These are phyloP conservation scores for Noturus placidus DNA, from an alignment of 2,113 vertebrate species.

Conservation along the genomic window DNA sequence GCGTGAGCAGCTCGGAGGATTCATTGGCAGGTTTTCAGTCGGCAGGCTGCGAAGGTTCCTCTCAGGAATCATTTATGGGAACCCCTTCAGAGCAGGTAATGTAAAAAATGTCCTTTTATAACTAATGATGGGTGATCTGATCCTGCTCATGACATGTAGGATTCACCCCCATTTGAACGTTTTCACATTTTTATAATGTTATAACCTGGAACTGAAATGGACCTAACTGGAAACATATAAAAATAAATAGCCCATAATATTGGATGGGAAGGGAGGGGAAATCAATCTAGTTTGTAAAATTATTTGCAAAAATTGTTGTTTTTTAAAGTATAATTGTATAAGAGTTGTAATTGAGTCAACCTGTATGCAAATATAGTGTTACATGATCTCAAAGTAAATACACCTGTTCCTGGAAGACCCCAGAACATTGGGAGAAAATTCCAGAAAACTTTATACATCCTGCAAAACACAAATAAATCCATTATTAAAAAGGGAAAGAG, in stretches of 20 bases:
- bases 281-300: too few relatives aligned
- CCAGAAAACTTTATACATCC: not conserved
- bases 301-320: too few relatives aligned
- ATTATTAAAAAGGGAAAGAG: not conserved
- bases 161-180: not conserved
- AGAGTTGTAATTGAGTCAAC: not conserved
- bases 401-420: too few relatives aligned
- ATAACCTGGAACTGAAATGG: too few relatives aligned
- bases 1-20: slow-evolving; percentile 72
- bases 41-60: slow-evolving; percentile 72
- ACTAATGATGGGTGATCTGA: not conserved
- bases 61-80: slow-evolving; percentile 72
- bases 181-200: too few relatives aligned
- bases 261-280: not conserved
- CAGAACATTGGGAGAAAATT: not conserved
- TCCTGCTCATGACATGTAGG: not conserved
- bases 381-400: not conserved
- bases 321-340: too few relatives aligned
- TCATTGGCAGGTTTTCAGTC: slow-evolving; percentile 61
- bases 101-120: not conserved
- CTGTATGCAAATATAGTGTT: too few relatives aligned
- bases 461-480: not conserved
- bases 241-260: not conserved
- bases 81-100: slow-evolving; percentile 73
- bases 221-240: not conserved